Evolutionary conservation across 2,113 vertebrate species (phyloP).

Genomic region (Burhinus bistriatus): DNA sequence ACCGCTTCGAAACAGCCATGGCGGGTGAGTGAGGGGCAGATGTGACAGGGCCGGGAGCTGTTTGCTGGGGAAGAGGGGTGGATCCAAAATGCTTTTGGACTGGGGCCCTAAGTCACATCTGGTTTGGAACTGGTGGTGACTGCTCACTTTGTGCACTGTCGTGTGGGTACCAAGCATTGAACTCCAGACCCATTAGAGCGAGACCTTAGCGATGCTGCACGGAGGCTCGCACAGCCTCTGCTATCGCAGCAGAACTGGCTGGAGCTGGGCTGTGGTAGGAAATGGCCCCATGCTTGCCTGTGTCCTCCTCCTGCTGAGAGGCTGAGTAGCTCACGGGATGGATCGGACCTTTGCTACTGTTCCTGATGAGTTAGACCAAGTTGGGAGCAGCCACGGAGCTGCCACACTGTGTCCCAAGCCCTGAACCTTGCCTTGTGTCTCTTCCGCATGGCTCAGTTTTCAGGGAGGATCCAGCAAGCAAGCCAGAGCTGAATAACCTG

Average conservation of each 20-base stretch:
- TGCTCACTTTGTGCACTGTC: background rate
- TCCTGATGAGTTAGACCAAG: background rate
- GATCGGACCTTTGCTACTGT: background rate
- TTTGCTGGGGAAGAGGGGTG: background rate
- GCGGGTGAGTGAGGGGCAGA: background rate
- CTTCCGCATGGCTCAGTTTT: slow-evolving; percentile 25
- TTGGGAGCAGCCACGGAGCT: background rate
- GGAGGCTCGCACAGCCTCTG: background rate
- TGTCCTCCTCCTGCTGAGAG: background rate
- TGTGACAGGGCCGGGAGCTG: accelerated
- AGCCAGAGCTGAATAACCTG: slow-evolving; percentile 43
- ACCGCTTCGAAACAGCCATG: slow-evolving; percentile 48
- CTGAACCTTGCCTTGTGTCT: background rate
- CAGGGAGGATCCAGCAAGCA: slow-evolving; percentile 29
- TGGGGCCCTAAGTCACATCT: accelerated
- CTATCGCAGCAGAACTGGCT: background rate
- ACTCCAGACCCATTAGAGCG: background rate
- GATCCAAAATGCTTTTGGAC: background rate
- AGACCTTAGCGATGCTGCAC: background rate
- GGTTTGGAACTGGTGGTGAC: background rate
- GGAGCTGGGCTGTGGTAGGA: background rate
- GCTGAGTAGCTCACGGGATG: background rate
- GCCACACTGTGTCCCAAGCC: background rate
- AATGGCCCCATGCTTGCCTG: background rate
- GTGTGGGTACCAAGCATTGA: background rate